phyloP scores from a whole-genome alignment of 1,140 invertebrate genomes.

The Drosophila carrolli region DNA sequence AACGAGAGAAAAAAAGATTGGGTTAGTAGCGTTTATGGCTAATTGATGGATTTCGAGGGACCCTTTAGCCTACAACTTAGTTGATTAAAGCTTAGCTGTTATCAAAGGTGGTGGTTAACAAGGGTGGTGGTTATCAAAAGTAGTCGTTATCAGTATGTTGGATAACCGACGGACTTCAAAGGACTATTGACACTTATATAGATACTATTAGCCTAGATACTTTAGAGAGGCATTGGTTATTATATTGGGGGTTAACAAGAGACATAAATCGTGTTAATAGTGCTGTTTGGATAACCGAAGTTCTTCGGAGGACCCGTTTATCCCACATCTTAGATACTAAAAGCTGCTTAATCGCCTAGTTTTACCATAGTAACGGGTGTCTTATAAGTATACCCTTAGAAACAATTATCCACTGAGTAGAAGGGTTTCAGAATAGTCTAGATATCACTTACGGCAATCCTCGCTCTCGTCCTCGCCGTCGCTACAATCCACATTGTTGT shows the following conservation, averaged over 20 bases:
- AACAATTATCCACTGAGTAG: background rate
- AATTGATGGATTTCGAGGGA: background rate
- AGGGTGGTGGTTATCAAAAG: background rate
- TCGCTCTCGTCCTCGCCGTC: conserved; percentile 87
- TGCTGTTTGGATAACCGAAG: background rate
- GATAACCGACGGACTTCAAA: too few species aligned
- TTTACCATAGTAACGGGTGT: conserved; percentile 26
- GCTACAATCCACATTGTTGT: conserved; percentile 87
- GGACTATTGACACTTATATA: background rate
- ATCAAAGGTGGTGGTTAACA: background rate
- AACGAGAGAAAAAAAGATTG: conserved; percentile 17
- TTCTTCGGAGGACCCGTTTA: background rate
- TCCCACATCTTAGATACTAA: conserved; percentile 19
- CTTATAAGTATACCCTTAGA: background rate
- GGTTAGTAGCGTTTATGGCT: conserved; percentile 7
- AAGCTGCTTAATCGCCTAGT: conserved; percentile 50
- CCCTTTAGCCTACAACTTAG: background rate
- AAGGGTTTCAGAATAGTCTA: background rate
- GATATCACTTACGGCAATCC: conserved; percentile 86
- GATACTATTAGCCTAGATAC: background rate
- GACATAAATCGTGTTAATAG: background rate
- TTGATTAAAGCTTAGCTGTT: background rate
- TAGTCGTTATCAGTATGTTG: too few species aligned
- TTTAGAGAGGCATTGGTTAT: background rate
- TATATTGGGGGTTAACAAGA: background rate